Conservation (phyloP, 2,888 invertebrate genomes). For the Temnothorax ravouxi region DNA sequence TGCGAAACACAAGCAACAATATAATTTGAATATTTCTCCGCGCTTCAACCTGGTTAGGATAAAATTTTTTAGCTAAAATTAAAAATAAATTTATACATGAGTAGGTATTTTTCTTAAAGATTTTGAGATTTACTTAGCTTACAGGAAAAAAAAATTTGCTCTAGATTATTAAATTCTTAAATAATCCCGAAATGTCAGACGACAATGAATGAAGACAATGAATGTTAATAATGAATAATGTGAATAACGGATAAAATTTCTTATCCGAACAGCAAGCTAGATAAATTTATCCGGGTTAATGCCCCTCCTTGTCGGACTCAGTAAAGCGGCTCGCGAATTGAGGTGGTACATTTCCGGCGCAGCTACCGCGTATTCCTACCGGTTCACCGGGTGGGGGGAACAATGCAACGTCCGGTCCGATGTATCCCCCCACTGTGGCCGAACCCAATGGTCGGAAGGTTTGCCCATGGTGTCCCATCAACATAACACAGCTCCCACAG, state of each 20-base stretch:
- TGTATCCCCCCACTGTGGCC: conserved; percentile 78
- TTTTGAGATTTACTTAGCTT: background rate
- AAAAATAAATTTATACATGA: background rate
- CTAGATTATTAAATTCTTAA: background rate
- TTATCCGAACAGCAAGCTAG: background rate
- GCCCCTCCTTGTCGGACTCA: background rate
- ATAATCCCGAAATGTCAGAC: background rate
- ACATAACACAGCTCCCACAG: conserved; percentile 66
- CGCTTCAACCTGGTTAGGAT: background rate
- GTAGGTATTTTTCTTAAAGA: background rate
- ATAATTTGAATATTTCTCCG: background rate
- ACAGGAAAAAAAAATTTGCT: background rate
- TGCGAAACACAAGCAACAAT: background rate
- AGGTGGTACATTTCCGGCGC: conserved; percentile 78
- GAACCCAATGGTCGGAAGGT: conserved; percentile 40
- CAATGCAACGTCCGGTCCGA: conserved; percentile 85
- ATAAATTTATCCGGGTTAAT: background rate
- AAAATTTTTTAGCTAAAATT: background rate
- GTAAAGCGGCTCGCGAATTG: conserved; percentile 64
- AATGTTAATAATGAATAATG: background rate
- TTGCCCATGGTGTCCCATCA: conserved; percentile 73
- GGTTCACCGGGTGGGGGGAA: conserved; percentile 77
- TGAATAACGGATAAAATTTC: background rate
- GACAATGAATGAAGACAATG: background rate
- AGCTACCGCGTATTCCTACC: conserved; percentile 65